These are phyloP conservation scores for Scaptomyza polygonia DNA, from an alignment of 2,888 invertebrate species.

Conservation along the genomic window DNA sequence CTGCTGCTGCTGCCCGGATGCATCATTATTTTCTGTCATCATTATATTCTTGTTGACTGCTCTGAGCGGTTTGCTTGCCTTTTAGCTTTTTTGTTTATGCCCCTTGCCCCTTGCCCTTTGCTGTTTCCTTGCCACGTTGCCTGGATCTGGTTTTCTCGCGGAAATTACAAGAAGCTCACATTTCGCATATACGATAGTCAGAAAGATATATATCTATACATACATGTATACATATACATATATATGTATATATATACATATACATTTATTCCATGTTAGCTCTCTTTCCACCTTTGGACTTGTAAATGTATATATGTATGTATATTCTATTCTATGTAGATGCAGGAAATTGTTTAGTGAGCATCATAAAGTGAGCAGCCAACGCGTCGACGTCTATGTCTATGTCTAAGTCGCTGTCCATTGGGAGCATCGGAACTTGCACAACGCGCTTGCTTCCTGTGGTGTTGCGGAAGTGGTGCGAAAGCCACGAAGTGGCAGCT, in stretches of 20 bases:
- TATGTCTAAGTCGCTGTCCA: background rate
- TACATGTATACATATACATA: background rate
- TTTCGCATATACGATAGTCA: conserved; percentile 35
- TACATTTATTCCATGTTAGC: conserved; percentile 6
- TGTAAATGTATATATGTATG: background rate
- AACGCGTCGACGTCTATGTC: conserved; percentile 24
- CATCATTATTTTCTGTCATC: conserved; percentile 80
- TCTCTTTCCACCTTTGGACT: conserved; percentile 2
- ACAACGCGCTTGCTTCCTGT: conserved; percentile 69
- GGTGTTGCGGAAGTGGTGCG: conserved; percentile 67
- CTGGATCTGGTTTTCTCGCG: conserved; percentile 60
- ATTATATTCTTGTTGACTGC: conserved; percentile 76
- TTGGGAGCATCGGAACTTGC: conserved; percentile 56
- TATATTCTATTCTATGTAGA: conserved; percentile 46
- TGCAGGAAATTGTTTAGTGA: conserved; percentile 79
- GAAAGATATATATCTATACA: conserved; percentile 7
- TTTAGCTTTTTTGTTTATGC: background rate
- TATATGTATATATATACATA: background rate
- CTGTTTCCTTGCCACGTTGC: conserved; percentile 49
- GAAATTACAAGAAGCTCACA: conserved; percentile 62
- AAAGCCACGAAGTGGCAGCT: conserved; percentile 34
- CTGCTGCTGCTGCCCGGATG: conserved; percentile 67
- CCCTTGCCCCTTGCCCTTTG: conserved; percentile 4
- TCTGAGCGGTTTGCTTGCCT: conserved; percentile 35
- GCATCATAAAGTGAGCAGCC: conserved; percentile 56